Conservation (phyloP, 2,797 vertebrate genomes). For the Anisognathus igniventris region DNA sequence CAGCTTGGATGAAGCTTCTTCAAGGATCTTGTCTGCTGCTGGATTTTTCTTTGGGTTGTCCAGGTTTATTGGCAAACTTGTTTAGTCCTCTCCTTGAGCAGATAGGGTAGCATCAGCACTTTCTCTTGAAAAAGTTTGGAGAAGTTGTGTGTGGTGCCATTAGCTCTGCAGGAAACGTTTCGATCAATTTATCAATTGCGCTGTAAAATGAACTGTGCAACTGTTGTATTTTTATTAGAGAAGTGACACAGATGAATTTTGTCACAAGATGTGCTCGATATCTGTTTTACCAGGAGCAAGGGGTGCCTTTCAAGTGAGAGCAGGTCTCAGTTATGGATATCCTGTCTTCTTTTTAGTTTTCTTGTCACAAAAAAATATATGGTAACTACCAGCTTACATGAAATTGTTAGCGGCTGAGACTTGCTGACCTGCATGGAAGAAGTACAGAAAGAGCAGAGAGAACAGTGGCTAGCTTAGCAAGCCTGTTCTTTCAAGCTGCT, state of each 20-base stretch:
- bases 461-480: not conserved
- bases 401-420: not conserved
- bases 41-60: not conserved
- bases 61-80: not conserved
- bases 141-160: not conserved
- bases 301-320: not conserved
- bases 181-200: not conserved
- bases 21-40: not conserved
- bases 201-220: constrained; percentile 24
- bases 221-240: constrained; percentile 45
- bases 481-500: not conserved
- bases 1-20: not conserved
- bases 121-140: not conserved
- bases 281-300: not conserved
- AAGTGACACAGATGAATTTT: constrained; percentile 31
- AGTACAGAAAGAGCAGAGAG: not conserved
- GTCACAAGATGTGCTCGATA: not conserved
- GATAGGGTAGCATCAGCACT: not conserved
- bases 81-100: not conserved
- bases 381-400: not conserved
- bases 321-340: not conserved
- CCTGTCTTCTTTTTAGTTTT: constrained; percentile 11
- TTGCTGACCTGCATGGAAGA: not conserved
- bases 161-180: not conserved
- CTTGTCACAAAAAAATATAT: not conserved